Evolutionary conservation across 2,797 vertebrate species (phyloP).

Genomic region (Anguilla marmorata): DNA sequence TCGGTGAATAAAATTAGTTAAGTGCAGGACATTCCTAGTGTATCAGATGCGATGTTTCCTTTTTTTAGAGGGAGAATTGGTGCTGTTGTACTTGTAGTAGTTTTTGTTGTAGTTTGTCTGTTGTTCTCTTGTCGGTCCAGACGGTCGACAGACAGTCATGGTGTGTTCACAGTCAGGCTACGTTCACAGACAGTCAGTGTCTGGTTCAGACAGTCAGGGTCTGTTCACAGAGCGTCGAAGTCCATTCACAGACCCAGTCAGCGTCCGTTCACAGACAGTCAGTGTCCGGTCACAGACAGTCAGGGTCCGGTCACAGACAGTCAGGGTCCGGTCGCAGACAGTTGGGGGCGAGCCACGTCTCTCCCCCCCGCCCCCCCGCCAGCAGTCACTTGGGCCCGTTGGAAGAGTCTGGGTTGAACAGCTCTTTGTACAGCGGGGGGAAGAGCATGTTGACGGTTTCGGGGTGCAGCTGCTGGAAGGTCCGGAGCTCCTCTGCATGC

Average conservation of each 20-base stretch:
- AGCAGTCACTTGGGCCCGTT: constrained; percentile 91
- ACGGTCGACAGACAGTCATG: constrained; percentile 56
- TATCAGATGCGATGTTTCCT: constrained; percentile 76
- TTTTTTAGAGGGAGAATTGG: constrained; percentile 48
- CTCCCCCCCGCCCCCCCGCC: constrained; percentile 61
- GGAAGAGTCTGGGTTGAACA: constrained; percentile 96
- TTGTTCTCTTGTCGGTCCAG: constrained; percentile 39
- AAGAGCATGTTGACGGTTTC: constrained; percentile 98
- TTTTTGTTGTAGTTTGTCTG: constrained; percentile 43
- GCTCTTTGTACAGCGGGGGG: constrained; percentile 98
- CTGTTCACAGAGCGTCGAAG: no score
- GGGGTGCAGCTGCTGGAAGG: constrained; percentile 97
- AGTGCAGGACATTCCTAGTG: constrained; percentile 99
- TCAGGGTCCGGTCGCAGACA: no score
- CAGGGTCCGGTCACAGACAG: background rate
- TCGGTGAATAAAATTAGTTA: constrained; percentile 94
- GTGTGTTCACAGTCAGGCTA: constrained; percentile 66
- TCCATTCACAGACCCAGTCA: no score
- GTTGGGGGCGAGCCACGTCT: constrained; percentile 62
- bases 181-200: no score
- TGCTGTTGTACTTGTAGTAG: constrained; percentile 22
- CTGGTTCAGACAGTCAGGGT: no score
- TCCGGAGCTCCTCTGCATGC: constrained; percentile 97
- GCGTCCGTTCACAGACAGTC: no score
- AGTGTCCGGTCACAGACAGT: constrained; percentile 60